phyloP scores from a whole-genome alignment of 1,140 invertebrate species.

The Papilio machaon region DNA sequence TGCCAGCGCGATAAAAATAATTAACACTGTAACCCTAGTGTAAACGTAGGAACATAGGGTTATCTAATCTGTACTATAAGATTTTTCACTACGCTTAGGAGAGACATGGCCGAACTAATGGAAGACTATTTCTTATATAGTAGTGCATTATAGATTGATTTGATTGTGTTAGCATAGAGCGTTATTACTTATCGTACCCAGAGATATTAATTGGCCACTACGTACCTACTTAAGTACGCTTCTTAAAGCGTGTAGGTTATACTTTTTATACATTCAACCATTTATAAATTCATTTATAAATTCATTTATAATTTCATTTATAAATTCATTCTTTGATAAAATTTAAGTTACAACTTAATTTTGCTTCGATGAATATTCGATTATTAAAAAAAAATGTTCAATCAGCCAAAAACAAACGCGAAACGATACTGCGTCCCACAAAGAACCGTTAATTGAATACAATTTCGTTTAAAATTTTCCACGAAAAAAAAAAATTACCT shows the following conservation, averaged over 20 bases:
- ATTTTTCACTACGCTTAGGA: background rate
- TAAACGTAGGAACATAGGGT: background rate
- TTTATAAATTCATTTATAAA: too few species aligned
- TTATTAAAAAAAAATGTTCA: conserved; percentile 10
- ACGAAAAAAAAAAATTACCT: background rate
- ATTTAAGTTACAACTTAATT: background rate
- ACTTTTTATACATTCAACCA: too few species aligned
- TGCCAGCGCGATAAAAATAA: background rate
- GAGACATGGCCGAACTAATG: too few species aligned
- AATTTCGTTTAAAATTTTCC: conserved; percentile 19
- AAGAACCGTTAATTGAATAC: conserved; percentile 17
- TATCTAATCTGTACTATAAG: background rate
- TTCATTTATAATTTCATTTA: too few species aligned
- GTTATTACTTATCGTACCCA: too few species aligned
- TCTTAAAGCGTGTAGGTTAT: too few species aligned
- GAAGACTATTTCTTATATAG: too few species aligned
- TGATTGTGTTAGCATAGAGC: too few species aligned
- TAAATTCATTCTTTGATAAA: background rate
- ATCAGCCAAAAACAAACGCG: conserved; percentile 2
- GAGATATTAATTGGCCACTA: too few species aligned
- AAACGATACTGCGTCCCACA: background rate
- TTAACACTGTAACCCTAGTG: background rate
- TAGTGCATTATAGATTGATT: too few species aligned
- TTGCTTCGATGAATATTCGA: background rate
- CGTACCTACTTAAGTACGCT: too few species aligned